phyloP scores from a whole-genome alignment of 2,113 vertebrate genomes.

The Amia ocellicauda region DNA sequence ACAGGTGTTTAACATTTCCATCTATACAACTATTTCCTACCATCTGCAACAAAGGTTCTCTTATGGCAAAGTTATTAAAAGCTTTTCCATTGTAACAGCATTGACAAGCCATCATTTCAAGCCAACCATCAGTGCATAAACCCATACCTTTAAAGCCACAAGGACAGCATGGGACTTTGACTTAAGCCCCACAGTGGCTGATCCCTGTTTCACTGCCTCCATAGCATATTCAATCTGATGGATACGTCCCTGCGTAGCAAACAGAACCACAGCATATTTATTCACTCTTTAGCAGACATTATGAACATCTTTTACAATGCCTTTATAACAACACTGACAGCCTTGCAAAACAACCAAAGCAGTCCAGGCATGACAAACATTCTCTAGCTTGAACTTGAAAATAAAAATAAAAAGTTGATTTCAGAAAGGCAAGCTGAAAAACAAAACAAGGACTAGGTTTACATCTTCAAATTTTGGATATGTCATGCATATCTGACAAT shows the following conservation, averaged over 20 bases:
- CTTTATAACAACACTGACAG: neutral
- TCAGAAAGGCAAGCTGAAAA: no score
- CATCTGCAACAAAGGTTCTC: no score
- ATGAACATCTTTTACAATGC: neutral
- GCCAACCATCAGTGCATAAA: no score
- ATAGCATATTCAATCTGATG: slow-evolving; percentile 98
- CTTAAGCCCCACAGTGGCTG: slow-evolving; percentile 93
- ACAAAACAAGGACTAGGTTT: neutral
- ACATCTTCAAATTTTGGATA: no score
- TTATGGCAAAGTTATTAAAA: no score
- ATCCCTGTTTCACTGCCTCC: slow-evolving; percentile 98
- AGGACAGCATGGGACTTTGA: slow-evolving; percentile 86
- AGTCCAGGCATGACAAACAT: neutral
- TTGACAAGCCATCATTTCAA: no score
- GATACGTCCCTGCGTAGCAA: slow-evolving; percentile 74
- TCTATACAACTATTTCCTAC: no score
- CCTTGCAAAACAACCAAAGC: neutral
- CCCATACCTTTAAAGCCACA: slow-evolving; percentile 88
- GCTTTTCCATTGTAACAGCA: no score
- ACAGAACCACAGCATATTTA: neutral
- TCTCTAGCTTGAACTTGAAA: neutral
- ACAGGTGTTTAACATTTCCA: no score
- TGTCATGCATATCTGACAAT: no score
- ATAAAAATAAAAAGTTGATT: no score
- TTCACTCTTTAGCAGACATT: neutral